Conservation (phyloP, 2,797 vertebrate species). For the Columba guinea region DNA sequence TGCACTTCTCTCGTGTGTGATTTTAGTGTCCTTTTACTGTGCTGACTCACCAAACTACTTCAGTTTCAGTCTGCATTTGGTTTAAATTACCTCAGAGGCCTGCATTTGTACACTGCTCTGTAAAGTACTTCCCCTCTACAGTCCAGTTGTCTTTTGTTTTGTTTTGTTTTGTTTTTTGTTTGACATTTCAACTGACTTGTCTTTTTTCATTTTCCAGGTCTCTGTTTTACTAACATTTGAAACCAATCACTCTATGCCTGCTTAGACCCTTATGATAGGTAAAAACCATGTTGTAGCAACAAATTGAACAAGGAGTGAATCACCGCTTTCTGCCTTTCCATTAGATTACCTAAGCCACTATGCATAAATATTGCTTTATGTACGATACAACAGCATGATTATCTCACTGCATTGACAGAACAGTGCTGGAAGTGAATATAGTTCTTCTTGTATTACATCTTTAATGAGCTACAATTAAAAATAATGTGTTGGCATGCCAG, state of each 20-base stretch:
- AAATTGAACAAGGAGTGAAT: slow-evolving; percentile 52
- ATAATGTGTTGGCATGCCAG: slow-evolving; percentile 51
- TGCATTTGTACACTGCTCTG: slow-evolving; percentile 8
- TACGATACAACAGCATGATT: slow-evolving; percentile 25
- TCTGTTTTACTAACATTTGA: slow-evolving; percentile 27
- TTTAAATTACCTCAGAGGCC: slow-evolving; percentile 43
- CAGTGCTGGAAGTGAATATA: slow-evolving; percentile 63
- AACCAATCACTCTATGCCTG: neutral
- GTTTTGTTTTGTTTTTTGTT: neutral
- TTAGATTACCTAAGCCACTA: slow-evolving; percentile 47
- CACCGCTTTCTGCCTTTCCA: slow-evolving; percentile 41
- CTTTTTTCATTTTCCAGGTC: slow-evolving; percentile 19
- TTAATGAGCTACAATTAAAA: slow-evolving; percentile 73
- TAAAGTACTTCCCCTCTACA: slow-evolving; percentile 4
- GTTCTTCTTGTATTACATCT: slow-evolving; percentile 69
- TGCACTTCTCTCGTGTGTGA: neutral
- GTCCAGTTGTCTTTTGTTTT: neutral
- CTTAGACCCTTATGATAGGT: neutral
- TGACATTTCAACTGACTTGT: neutral
- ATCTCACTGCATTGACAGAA: slow-evolving; percentile 40
- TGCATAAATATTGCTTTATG: slow-evolving; percentile 42
- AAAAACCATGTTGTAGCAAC: neutral
- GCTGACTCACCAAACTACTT: slow-evolving; percentile 33
- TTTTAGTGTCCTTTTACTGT: slow-evolving; percentile 35
- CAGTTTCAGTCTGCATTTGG: slow-evolving; percentile 7